Base-by-base conservation (phyloP, 2,797 vertebrate species). In the Megalops cyprinoides region DNA sequence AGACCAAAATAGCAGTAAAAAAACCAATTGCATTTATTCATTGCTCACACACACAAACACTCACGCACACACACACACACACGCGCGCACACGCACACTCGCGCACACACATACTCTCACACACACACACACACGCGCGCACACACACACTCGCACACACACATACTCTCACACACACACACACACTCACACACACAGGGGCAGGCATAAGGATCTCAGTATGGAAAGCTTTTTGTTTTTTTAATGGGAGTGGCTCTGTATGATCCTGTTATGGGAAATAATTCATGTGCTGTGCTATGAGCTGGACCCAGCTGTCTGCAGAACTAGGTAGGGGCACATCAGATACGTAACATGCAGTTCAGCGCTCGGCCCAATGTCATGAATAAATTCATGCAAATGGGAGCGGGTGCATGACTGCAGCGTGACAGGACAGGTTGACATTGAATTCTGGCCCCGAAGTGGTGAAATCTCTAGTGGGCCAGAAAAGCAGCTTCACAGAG, bases 371-470 rank as follows among this genome's bases (percentile, higher is more conserved):
- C 34, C 62, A 67, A 37, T 0, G 12, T 12, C 31, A 20, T 67
- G 62, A 14, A 67, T 9, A 18, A 8, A 53, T 53, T 12, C 0
- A 53, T 53, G 51, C 51, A 14, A 15, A 53, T 53, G 12, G 10
- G 53, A 18, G 53, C 51, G 15, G 62, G 31, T 7, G 3, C 31
- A 39, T 67, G 31, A 67, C 62, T 67, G 62, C 62, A 18, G 2
- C 37, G 8, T 67, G 62, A 67, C 62, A 67, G 34, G 62, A 20
- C 62, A 67, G 62, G 31, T 37, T 37, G 62, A 67, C 62, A 31
- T 31, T 7, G 60, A 67, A 39, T 37, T 39, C 39, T 34, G 62
- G 5, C 60, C 25, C 31, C 34, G 20, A 25, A 37, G 34, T 3
- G 34, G 1, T 39, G 31, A 14, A 39, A 6, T 39, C 31, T 67